A percentile compares a stretch with the other conserved stretches of the same genome.
phyloP scores from a whole-genome alignment of 2,888 invertebrate genomes.

The Agrochola macilenta region DNA sequence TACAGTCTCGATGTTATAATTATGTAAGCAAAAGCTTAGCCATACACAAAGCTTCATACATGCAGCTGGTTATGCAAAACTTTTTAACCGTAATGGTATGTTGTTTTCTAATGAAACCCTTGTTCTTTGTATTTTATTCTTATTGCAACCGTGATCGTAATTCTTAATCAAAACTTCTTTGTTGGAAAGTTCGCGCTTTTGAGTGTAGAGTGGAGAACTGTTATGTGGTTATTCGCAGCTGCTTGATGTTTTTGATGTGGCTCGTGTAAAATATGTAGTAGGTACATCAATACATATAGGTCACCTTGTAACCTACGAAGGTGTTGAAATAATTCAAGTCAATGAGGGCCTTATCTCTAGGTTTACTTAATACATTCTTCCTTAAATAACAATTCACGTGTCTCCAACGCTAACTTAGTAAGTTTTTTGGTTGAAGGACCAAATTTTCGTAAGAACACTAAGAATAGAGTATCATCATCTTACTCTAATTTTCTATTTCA shows the following conservation, averaged over 20 bases:
- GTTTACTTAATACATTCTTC: too few relatives aligned
- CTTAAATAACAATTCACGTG: too few relatives aligned
- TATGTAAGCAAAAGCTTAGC: conserved; percentile 12
- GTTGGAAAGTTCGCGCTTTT: conserved; percentile 36
- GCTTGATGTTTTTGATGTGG: conserved; percentile 31
- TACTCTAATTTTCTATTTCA: too few relatives aligned
- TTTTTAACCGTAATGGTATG: conserved; percentile 35
- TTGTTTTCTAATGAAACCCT: conserved; percentile 5
- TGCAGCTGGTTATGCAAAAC: conserved; percentile 48
- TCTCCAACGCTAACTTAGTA: too few relatives aligned
- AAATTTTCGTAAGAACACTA: too few relatives aligned
- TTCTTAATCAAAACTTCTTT: conserved; percentile 54
- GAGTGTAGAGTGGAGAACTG: conserved; percentile 12
- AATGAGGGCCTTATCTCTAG: too few relatives aligned
- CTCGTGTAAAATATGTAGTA: neutral
- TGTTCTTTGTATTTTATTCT: conserved; percentile 57
- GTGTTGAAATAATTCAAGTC: neutral
- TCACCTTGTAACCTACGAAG: neutral
- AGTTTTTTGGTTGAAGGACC: too few relatives aligned
- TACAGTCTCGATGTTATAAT: conserved; percentile 13
- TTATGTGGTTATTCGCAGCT: conserved; percentile 37
- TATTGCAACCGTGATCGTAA: conserved; percentile 60
- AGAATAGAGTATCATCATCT: too few relatives aligned
- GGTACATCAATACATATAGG: neutral
- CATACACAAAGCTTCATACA: conserved; percentile 35